Conservation (phyloP, 2,888 invertebrate genomes). For the Schizotus pectinicornis region DNA sequence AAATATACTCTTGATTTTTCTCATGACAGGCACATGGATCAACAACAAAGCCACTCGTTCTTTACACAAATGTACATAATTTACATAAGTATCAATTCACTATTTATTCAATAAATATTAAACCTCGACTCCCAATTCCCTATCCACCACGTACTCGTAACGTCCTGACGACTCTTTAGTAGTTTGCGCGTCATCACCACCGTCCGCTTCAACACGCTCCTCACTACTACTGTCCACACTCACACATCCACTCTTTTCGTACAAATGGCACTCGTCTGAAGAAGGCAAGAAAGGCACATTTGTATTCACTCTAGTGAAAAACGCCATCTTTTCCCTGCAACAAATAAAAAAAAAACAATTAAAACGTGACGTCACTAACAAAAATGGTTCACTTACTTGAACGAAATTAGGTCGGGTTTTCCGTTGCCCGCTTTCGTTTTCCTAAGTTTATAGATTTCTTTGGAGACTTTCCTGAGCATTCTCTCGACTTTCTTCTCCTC, state of each 20-base stretch:
- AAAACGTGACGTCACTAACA: slow-evolving; percentile 9
- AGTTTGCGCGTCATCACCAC: slow-evolving; percentile 2
- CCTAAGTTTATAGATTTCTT: slow-evolving; percentile 89
- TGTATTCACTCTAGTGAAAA: slow-evolving; percentile 84
- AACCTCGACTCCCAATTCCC: slow-evolving; percentile 85
- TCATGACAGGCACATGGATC: slow-evolving; percentile 10
- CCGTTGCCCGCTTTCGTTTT: slow-evolving; percentile 87
- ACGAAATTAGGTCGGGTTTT: slow-evolving; percentile 89
- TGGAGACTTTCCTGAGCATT: slow-evolving; percentile 84
- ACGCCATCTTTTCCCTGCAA: slow-evolving; percentile 94
- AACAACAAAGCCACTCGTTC: slow-evolving; percentile 12
- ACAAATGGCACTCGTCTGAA: slow-evolving; percentile 65
- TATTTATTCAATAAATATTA: slow-evolving; percentile 55
- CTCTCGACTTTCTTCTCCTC: slow-evolving; percentile 78
- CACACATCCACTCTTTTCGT: slow-evolving; percentile 40
- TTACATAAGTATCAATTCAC: slow-evolving; percentile 22
- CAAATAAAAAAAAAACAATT: slow-evolving; percentile 36
- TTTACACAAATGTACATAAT: slow-evolving; percentile 29
- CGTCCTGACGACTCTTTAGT: slow-evolving; percentile 57
- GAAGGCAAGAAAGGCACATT: slow-evolving; percentile 80
- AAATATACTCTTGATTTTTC: slow-evolving; percentile 23
- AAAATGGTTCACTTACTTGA: slow-evolving; percentile 71
- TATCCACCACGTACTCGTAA: slow-evolving; percentile 83
- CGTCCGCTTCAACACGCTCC: slow-evolving; percentile 53
- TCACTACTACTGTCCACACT: slow-evolving; percentile 50